Evolutionary conservation across 2,888 invertebrate species (phyloP).

Genomic region (Ptilodon capucinus): DNA sequence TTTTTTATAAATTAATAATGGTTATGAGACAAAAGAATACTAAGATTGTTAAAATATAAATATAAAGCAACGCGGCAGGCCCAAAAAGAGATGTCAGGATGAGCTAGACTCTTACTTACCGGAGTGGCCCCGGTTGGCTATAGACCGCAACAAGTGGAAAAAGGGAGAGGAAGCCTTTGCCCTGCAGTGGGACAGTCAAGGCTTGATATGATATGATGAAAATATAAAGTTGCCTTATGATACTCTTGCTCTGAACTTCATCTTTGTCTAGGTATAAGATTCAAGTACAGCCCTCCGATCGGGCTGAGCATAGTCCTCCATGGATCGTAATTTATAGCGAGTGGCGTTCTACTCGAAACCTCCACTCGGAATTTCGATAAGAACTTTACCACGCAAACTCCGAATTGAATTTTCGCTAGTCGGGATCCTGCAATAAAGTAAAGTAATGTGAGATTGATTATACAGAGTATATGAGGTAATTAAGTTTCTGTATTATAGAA

Average conservation of each 20-base stretch:
- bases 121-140: too few species aligned
- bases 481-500: too few species aligned
- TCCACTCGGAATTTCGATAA: slow-evolving; percentile 44
- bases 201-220: too few species aligned
- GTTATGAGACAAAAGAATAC: too few species aligned
- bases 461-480: background rate
- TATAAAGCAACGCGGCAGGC: too few species aligned
- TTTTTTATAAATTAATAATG: too few species aligned
- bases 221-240: background rate
- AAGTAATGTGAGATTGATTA: background rate
- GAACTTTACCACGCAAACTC: slow-evolving; percentile 40
- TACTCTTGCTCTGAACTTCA: background rate
- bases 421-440: slow-evolving; percentile 37
- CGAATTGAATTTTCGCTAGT: slow-evolving; percentile 48
- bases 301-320: slow-evolving; percentile 32
- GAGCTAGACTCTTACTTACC: too few species aligned
- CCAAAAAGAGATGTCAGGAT: too few species aligned
- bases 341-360: slow-evolving; percentile 37
- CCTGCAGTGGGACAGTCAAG: too few species aligned
- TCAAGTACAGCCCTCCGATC: slow-evolving; percentile 32
- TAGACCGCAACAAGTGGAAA: too few species aligned
- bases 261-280: slow-evolving; percentile 26
- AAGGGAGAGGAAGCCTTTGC: too few species aligned
- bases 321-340: slow-evolving; percentile 33
- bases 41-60: too few species aligned